These are phyloP conservation scores for Drosophila neotestacea DNA, from an alignment of 2,888 invertebrate species.

Conservation along the genomic window DNA sequence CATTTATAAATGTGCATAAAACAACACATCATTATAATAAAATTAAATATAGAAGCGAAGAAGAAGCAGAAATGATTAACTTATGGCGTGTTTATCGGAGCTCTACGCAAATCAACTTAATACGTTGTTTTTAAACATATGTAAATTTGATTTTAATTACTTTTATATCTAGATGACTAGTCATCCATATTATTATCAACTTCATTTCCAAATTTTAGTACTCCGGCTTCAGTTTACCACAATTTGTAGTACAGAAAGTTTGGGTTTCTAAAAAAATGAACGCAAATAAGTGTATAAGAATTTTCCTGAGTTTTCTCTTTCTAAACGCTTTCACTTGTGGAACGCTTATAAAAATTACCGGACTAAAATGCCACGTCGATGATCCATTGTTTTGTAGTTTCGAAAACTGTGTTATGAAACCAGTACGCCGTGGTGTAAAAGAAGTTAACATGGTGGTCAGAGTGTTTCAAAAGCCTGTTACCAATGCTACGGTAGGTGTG, in stretches of 20 bases:
- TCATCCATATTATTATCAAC: neutral
- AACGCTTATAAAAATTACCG: neutral
- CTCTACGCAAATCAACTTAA: too few species aligned
- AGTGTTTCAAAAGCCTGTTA: conserved; percentile 31
- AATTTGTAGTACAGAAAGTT: neutral
- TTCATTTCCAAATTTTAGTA: neutral
- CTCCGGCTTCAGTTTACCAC: neutral
- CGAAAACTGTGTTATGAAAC: conserved; percentile 24
- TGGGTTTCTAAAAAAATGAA: neutral
- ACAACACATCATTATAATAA: too few species aligned
- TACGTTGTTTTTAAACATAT: too few species aligned
- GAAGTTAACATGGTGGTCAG: conserved; percentile 13
- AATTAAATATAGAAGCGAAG: too few species aligned
- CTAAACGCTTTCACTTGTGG: neutral
- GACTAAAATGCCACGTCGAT: conserved; percentile 16
- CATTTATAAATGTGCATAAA: too few species aligned
- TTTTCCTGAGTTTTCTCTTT: neutral
- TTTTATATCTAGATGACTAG: neutral
- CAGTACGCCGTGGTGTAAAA: conserved; percentile 17
- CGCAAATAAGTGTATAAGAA: too few species aligned
- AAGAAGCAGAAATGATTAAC: too few species aligned
- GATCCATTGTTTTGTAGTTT: conserved; percentile 19
- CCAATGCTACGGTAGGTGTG: conserved; percentile 36
- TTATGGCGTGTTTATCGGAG: too few species aligned
- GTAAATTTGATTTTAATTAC: conserved; percentile 2